phyloP scores from a whole-genome alignment of 2,113 vertebrate genomes.

The Triplophysa siluroides region DNA sequence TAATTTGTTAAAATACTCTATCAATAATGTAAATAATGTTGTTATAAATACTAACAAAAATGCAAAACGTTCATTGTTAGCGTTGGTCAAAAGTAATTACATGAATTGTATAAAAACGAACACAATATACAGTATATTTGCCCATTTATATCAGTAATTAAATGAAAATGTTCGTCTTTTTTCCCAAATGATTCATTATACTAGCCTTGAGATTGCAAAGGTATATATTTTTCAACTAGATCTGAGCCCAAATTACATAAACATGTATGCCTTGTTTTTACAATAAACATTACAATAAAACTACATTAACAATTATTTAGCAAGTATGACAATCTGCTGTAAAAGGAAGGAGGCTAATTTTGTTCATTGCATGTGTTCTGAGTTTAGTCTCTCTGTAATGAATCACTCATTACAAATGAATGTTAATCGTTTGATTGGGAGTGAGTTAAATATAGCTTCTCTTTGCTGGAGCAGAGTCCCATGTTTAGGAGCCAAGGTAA shows the following conservation, averaged over 20 bases:
- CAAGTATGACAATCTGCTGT: not conserved
- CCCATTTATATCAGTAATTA: too few species aligned
- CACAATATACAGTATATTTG: too few species aligned
- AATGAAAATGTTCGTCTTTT: too few species aligned
- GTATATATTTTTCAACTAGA: not conserved
- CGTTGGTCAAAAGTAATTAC: too few species aligned
- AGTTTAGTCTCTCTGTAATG: not conserved
- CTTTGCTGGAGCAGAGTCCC: conserved; percentile 10
- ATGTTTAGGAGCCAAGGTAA: conserved; percentile 35
- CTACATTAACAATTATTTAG: not conserved
- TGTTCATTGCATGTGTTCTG: not conserved
- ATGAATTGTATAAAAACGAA: too few species aligned
- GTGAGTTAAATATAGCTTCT: conserved; percentile 25
- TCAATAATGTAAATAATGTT: too few species aligned
- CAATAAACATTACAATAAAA: not conserved
- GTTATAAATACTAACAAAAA: too few species aligned
- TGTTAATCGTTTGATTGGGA: conserved; percentile 28
- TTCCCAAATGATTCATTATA: not conserved
- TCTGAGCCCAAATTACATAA: conserved; percentile 16
- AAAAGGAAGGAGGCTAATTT: not conserved
- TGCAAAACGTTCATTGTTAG: too few species aligned
- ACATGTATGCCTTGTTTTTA: not conserved
- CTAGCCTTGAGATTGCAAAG: not conserved
- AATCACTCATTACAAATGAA: conserved; percentile 9
- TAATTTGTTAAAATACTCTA: too few species aligned